Base-by-base conservation (phyloP, 1,140 invertebrate species). In the Periplaneta americana region DNA sequence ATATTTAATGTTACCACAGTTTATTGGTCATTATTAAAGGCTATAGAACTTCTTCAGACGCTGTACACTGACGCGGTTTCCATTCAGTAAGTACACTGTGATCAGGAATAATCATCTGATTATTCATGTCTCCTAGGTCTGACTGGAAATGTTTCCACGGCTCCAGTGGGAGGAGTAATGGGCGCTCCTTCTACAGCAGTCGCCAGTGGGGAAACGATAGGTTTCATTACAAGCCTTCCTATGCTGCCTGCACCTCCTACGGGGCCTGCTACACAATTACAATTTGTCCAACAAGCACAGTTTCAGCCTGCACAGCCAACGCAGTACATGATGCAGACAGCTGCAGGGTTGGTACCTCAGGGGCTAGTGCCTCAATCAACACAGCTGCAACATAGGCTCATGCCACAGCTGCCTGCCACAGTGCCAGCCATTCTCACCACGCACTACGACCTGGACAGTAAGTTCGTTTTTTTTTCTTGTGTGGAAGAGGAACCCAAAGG, bases 391-490 rank as follows among this genome's bases (percentile, higher is more conserved):
- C 83, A 80, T 48, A 83, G 85, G 75, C 87, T 91, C 83, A 91
- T 91, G 90, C 90, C 90, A 79, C 90, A 90, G 81, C 89, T 91
- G 37, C 83, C 83, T 36, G 80, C 80, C 34, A 80, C 75, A 75
- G 78, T 74, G 34, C 79, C 82, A 34, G 88, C 88, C 8, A 85
- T 86, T 74, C 82, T 86, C 33, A 84, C 85, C 35, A 83, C 86
- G 34, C 85, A 86, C 78, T 86, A 84, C 80, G 86, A 87, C 75
- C 75, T 86, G 39, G 87, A 87, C 79, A 84, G 86, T 87, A 75
- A 85, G 86, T 84, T 66, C n/a, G 22, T 13, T n/a, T n/a, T n/a
- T n/a, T n/a, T n/a, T n/a, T n/a, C n/a, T n/a, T n/a, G n/a, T n/a
- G n/a, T n/a, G n/a, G n/a, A n/a, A n/a, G n/a, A n/a, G n/a, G n/a